Evolutionary conservation across 2,113 vertebrate genomes (phyloP).

Genomic region (Budorcas taxicolor): DNA sequence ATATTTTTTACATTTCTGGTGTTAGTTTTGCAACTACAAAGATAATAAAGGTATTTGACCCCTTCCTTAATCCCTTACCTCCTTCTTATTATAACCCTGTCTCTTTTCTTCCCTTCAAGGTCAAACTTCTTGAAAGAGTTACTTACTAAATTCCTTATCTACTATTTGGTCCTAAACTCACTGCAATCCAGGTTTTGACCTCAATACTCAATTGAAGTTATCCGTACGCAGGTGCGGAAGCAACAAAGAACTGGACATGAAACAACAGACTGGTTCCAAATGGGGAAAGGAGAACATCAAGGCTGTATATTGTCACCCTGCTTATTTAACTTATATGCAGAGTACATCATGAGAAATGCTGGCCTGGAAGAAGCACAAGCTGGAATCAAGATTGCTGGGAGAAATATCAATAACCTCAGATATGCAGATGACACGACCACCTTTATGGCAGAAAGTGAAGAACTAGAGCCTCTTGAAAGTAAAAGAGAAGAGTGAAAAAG

Average conservation of each 20-base stretch:
- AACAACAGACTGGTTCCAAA: neutral
- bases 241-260: neutral
- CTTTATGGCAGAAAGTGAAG: neutral
- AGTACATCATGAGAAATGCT: neutral
- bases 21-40: neutral
- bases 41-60: neutral
- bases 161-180: neutral
- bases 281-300: neutral
- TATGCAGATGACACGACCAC: neutral
- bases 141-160: constrained; percentile 6
- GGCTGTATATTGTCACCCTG: neutral
- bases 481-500: neutral
- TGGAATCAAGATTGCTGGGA: neutral
- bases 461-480: neutral
- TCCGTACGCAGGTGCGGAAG: neutral
- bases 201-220: neutral
- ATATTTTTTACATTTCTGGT: neutral
- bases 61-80: neutral
- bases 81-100: neutral
- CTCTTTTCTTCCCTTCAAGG: neutral
- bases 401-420: neutral
- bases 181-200: neutral
- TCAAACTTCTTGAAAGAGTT: neutral
- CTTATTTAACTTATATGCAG: neutral
- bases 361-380: neutral